These are phyloP conservation scores for Bimastos eiseni DNA, from an alignment of 2,888 invertebrate genomes.

Conservation along the genomic window DNA sequence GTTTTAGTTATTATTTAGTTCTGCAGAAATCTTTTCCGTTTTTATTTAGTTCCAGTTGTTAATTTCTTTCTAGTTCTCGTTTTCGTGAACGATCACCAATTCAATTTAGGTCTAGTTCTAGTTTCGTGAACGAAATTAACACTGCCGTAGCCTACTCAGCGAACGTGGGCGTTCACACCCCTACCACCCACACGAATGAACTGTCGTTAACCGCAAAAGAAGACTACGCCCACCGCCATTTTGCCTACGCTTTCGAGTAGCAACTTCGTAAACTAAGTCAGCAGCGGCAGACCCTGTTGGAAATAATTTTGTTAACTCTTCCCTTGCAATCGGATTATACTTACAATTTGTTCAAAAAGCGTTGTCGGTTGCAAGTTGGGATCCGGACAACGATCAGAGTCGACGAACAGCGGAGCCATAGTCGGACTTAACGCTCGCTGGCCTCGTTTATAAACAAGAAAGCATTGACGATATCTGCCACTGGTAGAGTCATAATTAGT, in stretches of 20 bases:
- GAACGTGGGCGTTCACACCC: neutral
- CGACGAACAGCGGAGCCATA: neutral
- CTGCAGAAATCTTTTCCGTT: too few species aligned
- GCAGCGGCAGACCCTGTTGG: neutral
- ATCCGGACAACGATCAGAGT: neutral
- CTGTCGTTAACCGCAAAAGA: neutral
- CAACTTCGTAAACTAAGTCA: neutral
- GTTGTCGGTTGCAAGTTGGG: neutral
- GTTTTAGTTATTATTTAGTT: too few species aligned
- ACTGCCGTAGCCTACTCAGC: too few species aligned
- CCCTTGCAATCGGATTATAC: neutral
- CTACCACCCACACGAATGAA: conserved; percentile 6
- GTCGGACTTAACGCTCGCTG: neutral
- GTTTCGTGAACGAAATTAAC: too few species aligned
- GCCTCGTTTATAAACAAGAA: conserved; percentile 4
- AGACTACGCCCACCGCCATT: conserved; percentile 21
- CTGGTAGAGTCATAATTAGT: neutral
- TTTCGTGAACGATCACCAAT: too few species aligned
- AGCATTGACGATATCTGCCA: neutral
- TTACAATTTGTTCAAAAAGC: neutral
- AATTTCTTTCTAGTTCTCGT: too few species aligned
- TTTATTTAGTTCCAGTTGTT: too few species aligned
- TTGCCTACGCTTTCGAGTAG: neutral
- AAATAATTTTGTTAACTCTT: neutral
- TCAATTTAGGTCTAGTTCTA: too few species aligned